Evolutionary conservation across 1,140 invertebrate species (phyloP).

Genomic region (Diorhabda carinulata): DNA sequence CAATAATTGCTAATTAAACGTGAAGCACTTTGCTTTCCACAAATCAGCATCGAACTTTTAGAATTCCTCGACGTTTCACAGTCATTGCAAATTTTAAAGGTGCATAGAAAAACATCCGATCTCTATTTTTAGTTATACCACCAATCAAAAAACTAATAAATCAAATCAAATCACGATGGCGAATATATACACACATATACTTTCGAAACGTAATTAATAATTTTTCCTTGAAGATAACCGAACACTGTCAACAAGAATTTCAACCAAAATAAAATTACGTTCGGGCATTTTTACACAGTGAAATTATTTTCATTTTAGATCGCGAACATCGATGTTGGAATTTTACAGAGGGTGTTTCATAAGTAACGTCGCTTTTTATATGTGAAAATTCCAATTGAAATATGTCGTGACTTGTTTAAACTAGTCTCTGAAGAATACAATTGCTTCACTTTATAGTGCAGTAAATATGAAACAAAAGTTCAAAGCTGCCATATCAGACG

Average conservation of each 20-base stretch:
- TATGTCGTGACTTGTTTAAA: too few species aligned
- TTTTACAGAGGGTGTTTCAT: too few species aligned
- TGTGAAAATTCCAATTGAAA: too few species aligned
- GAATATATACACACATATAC: neutral
- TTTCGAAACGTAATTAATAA: neutral
- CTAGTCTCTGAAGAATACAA: too few species aligned
- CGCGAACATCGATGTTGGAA: too few species aligned
- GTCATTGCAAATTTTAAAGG: neutral
- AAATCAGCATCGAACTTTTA: neutral
- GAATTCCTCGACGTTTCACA: neutral
- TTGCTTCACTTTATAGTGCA: too few species aligned
- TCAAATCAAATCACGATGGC: neutral
- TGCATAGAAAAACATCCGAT: neutral
- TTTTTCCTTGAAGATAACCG: neutral
- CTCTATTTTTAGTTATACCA: neutral
- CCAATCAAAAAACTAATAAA: conserved; percentile 1
- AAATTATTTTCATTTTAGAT: too few species aligned
- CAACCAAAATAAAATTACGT: neutral
- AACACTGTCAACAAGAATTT: neutral
- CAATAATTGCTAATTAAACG: too few species aligned
- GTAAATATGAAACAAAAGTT: too few species aligned
- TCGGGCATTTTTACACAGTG: neutral
- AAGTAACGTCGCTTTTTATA: too few species aligned
- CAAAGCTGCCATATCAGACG: too few species aligned
- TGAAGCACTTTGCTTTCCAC: too few species aligned